Evolutionary conservation across 1,140 invertebrate genomes (phyloP), one percentile per base, ranked within the genome.

Genomic region (Cardiocondyla obscurior): DNA sequence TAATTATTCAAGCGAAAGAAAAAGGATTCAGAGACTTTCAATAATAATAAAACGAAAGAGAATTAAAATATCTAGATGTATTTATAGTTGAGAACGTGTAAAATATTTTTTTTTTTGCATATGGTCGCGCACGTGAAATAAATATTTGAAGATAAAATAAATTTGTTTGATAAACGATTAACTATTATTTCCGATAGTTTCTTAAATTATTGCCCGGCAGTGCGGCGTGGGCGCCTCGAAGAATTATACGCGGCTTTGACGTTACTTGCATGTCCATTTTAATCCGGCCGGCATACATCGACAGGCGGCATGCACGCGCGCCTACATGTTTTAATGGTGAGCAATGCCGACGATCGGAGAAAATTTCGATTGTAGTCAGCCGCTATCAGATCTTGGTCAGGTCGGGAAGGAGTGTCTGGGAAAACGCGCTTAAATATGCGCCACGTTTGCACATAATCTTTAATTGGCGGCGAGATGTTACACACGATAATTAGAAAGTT

Each of bases 341-440:
- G 91, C 89, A 91, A 92, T 92, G 89, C 85, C 81, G 83, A 82
- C 85, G 89, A 92, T 92, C 84, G 88, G 65, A 90, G 89, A 90
- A 88, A 91, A 91, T 83, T 86, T 60, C 86, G 92, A 92, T 92
- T 93, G 92, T 92, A 90, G 88, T 90, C 89, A 89, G 86, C 91
- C 92, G 91, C 92, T 92, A 92, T 92, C 91, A 90, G 91, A 92
- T 93, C 86, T 86, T 90, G 88, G 87, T 83, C 88, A 88, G 89
- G 84, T 87, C 82, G 87, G 84, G 67, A 90, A 90, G 92, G 92
- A 93, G 92, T 93, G 91, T 90, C 91, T 92, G 91, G 90, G 90
- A 92, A 89, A 92, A 92, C 89, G 89, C 91, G 92, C 74, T 90
- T 87, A 86, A 84, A 28, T 28, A 44, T 62, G 76, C 49, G n/a